phyloP scores from a whole-genome alignment of 1,140 invertebrate genomes.

The Stenopsyche tienmushanensis region DNA sequence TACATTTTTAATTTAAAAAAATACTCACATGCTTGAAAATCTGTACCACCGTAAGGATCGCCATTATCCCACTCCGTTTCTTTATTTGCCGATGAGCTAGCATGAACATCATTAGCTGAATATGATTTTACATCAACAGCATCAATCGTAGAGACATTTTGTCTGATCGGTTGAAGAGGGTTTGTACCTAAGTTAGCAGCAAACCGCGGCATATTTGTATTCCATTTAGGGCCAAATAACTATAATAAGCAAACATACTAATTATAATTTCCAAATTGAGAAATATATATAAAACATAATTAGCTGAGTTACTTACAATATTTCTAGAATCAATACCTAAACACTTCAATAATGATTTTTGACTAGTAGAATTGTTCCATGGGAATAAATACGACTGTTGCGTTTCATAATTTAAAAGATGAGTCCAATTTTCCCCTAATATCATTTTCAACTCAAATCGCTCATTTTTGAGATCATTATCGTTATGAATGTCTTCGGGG shows the following conservation, averaged over 20 bases:
- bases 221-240: slow-evolving; percentile 77
- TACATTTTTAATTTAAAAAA: neutral
- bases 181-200: slow-evolving; percentile 73
- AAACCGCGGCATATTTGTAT: slow-evolving; percentile 73
- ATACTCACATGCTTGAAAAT: slow-evolving; percentile 55
- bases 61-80: slow-evolving; percentile 27
- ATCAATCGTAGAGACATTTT: slow-evolving; percentile 43
- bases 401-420: slow-evolving; percentile 65
- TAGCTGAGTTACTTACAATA: slow-evolving; percentile 81
- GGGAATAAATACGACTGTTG: slow-evolving; percentile 69
- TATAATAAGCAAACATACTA: neutral
- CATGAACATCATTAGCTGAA: slow-evolving; percentile 45
- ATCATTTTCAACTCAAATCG: slow-evolving; percentile 49
- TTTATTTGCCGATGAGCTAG: slow-evolving; percentile 41
- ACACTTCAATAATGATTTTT: slow-evolving; percentile 67
- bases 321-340: slow-evolving; percentile 80
- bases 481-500: slow-evolving; percentile 46
- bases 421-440: slow-evolving; percentile 52
- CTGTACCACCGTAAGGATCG: slow-evolving; percentile 46
- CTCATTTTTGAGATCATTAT: slow-evolving; percentile 41
- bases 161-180: slow-evolving; percentile 74
- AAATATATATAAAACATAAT: slow-evolving; percentile 7
- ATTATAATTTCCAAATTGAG: neutral
- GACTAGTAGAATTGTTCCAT: slow-evolving; percentile 69
- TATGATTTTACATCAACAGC: slow-evolving; percentile 28